A percentile compares a stretch with the other conserved stretches of the same genome.
Conservation (phyloP, 2,888 invertebrate genomes). For the Actias luna region DNA sequence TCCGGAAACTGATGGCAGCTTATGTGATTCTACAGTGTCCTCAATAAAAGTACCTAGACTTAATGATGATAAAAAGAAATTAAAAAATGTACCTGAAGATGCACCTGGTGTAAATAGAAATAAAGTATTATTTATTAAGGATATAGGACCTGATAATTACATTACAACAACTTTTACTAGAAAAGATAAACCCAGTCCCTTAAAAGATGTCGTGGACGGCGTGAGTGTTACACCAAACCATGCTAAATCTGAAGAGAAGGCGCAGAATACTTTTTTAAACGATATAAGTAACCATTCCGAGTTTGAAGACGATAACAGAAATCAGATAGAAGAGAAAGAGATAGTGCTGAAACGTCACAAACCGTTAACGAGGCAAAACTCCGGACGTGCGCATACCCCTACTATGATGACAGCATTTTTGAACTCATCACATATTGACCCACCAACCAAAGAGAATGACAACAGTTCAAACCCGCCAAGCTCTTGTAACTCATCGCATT, state of each 20-base stretch:
- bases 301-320: slow-evolving; percentile 76
- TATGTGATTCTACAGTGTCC: slow-evolving; percentile 80
- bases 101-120: slow-evolving; percentile 72
- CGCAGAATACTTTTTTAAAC: slow-evolving; percentile 71
- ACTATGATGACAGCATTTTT: slow-evolving; percentile 76
- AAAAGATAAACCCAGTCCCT: slow-evolving; percentile 58
- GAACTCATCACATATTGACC: slow-evolving; percentile 68
- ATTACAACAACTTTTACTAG: slow-evolving; percentile 85
- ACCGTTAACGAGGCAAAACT: slow-evolving; percentile 85
- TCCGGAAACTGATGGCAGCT: slow-evolving; percentile 83
- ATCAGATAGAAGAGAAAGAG: slow-evolving; percentile 77
- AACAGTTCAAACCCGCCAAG: slow-evolving; percentile 65
- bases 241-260: slow-evolving; percentile 74
- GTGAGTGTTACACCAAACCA: slow-evolving; percentile 64
- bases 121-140: slow-evolving; percentile 83
- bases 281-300: slow-evolving; percentile 75
- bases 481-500: slow-evolving; percentile 71
- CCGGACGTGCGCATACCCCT: slow-evolving; percentile 79
- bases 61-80: slow-evolving; percentile 65
- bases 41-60: slow-evolving; percentile 75
- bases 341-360: slow-evolving; percentile 84
- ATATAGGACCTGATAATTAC: slow-evolving; percentile 88
- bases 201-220: slow-evolving; percentile 54
- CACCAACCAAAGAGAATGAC: slow-evolving; percentile 51
- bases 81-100: slow-evolving; percentile 68